Evolutionary conservation across 2,888 invertebrate species (phyloP).

Genomic region (Diaphora mendica): DNA sequence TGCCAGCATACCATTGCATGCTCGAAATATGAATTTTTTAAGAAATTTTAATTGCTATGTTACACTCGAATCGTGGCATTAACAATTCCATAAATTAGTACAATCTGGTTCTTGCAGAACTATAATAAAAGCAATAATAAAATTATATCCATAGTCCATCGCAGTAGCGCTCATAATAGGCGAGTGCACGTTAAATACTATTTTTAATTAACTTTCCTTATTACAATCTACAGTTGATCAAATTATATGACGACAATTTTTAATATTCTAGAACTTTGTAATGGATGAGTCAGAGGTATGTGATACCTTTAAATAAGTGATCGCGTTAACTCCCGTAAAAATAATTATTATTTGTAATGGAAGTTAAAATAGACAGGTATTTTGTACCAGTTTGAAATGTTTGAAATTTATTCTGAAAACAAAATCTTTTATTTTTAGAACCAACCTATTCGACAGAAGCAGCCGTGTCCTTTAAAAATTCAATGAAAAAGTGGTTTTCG

Average conservation of each 20-base stretch:
- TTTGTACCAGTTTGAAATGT: background rate
- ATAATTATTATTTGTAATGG: too few relatives aligned
- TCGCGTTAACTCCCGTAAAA: too few relatives aligned
- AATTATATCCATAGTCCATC: conserved; percentile 20
- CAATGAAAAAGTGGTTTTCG: too few relatives aligned
- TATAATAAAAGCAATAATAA: conserved; percentile 48
- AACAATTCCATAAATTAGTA: conserved; percentile 33
- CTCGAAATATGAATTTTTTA: conserved; percentile 2
- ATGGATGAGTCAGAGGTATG: too few relatives aligned
- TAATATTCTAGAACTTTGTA: conserved; percentile 28
- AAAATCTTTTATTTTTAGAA: background rate
- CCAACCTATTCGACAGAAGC: too few relatives aligned
- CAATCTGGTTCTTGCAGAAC: conserved; percentile 48
- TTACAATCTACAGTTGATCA: conserved; percentile 52
- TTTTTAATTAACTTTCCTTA: conserved; percentile 64
- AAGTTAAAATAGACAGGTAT: conserved; percentile 6
- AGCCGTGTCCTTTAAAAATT: too few relatives aligned
- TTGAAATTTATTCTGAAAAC: background rate
- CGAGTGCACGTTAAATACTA: conserved; percentile 48
- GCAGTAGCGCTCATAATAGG: conserved; percentile 44
- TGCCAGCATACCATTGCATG: background rate
- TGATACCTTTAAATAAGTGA: too few relatives aligned
- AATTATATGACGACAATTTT: conserved; percentile 44
- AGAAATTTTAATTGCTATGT: conserved; percentile 10
- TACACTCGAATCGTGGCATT: conserved; percentile 20